Evolutionary conservation across 2,113 vertebrate genomes (phyloP), one percentile per base, ranked within the genome.

Genomic region (Solea solea): DNA sequence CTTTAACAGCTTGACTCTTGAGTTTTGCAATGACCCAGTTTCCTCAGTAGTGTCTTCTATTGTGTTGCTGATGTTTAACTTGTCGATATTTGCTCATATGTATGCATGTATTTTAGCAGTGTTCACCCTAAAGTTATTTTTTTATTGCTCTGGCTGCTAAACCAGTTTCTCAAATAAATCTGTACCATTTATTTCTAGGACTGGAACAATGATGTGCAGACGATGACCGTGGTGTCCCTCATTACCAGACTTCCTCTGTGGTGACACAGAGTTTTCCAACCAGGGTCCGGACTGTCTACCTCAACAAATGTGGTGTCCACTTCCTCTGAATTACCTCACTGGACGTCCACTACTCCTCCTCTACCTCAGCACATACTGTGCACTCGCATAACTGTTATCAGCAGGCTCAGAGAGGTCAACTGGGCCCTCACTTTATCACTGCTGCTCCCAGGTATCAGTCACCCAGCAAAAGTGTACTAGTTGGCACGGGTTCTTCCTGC

Each of bases 321-420:
- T 3, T 44, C 34, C 52, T 39, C 12, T 40, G 9, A 42, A 70
- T 53, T 67, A 75, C 82, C 61, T 76, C 72, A 34, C 3, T 16
- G 21, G 59, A 72, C 39, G 39, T 40, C 64, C 4, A 4, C 60
- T 39, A 5, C 8, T 45, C 3, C 9, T 10, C 13, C 9, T 42
- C 73, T 82, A 87, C 83, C 78, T 84, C 81, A 65, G 12, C 64
- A 41, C 28, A 15, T 12, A 3, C 16, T 48, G 21, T 62, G 49
- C 34, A 3, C 2, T 1, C 53, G 63, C 41, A 48, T 45, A 40
- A 42, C 56, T 21, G 50, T 64, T 71, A 74, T 79, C 80, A 66
- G 63, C 53, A 7, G 0, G 45, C 55, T 57, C 53, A 54, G 27
- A 61, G 34, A 60, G 46, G 4, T 21, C 42, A 56, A 4, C 65